These are phyloP conservation scores for Hippoglossus hippoglossus DNA, from an alignment of 2,797 vertebrate species.

Conservation along the genomic window DNA sequence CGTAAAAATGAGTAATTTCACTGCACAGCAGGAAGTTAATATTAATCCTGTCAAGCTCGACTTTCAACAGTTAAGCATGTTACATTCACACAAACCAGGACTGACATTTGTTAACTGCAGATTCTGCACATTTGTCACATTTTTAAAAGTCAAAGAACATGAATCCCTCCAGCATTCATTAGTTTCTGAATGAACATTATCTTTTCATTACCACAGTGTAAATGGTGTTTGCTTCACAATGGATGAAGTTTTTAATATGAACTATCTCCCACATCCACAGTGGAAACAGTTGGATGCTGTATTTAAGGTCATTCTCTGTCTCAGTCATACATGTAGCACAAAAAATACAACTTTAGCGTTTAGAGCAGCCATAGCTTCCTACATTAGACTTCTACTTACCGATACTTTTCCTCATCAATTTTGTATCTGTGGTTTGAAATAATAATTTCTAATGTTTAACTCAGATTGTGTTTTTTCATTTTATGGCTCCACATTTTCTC, in stretches of 20 bases:
- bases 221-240: neutral
- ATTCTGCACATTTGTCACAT: neutral
- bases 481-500: neutral
- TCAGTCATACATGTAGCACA: neutral
- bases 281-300: too few species aligned
- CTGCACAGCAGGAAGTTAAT: neutral
- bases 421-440: neutral
- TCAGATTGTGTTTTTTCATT: neutral
- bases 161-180: neutral
- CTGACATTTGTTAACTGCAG: neutral
- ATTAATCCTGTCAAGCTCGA: neutral
- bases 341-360: neutral
- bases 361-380: conserved; percentile 1
- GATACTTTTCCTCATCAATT: neutral
- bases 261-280: too few species aligned
- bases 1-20: neutral
- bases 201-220: neutral
- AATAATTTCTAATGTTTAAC: neutral
- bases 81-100: neutral
- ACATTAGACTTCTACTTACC: neutral
- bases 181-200: neutral
- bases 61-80: conserved; percentile 3
- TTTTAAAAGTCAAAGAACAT: neutral
- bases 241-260: too few species aligned
- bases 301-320: too few species aligned